Conservation (phyloP, 2,113 vertebrate species). For the Orcinus orca region DNA sequence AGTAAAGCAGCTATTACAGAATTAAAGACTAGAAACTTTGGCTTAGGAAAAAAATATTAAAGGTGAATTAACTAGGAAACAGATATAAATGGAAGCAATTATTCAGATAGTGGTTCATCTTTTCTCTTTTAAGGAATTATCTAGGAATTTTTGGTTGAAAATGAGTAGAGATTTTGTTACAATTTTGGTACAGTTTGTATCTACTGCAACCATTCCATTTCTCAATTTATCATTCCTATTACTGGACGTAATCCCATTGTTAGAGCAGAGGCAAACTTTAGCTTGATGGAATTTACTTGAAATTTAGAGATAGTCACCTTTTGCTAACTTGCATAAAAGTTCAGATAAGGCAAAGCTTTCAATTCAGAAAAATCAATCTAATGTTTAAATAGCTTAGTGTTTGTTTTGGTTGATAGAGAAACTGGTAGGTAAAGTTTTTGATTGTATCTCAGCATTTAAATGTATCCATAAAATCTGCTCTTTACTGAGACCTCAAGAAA, state of each 20-base stretch:
- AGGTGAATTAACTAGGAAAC: not conserved
- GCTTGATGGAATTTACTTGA: slow-evolving; percentile 52
- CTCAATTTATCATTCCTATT: slow-evolving; percentile 35
- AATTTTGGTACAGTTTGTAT: not conserved
- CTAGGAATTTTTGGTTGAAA: not conserved
- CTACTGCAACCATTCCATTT: not conserved
- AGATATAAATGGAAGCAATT: not conserved
- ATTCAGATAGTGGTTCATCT: not conserved
- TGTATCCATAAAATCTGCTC: not conserved
- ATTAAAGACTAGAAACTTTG: not conserved
- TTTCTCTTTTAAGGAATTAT: not conserved
- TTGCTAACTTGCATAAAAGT: slow-evolving; percentile 57
- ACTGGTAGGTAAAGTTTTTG: slow-evolving; percentile 39
- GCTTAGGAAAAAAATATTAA: not conserved
- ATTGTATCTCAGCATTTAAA: slow-evolving; percentile 60
- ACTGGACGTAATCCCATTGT: not conserved
- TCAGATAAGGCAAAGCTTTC: slow-evolving; percentile 44
- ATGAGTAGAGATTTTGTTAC: not conserved
- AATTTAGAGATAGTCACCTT: slow-evolving; percentile 53
- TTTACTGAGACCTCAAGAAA: not conserved
- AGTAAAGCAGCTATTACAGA: not conserved
- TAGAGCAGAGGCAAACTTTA: slow-evolving; percentile 34
- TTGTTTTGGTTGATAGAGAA: slow-evolving; percentile 64
- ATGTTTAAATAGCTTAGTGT: slow-evolving; percentile 60
- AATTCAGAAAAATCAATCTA: slow-evolving; percentile 48